These are phyloP conservation scores for Gouania willdenowi DNA, from an alignment of 2,797 vertebrate species.

Conservation along the genomic window DNA sequence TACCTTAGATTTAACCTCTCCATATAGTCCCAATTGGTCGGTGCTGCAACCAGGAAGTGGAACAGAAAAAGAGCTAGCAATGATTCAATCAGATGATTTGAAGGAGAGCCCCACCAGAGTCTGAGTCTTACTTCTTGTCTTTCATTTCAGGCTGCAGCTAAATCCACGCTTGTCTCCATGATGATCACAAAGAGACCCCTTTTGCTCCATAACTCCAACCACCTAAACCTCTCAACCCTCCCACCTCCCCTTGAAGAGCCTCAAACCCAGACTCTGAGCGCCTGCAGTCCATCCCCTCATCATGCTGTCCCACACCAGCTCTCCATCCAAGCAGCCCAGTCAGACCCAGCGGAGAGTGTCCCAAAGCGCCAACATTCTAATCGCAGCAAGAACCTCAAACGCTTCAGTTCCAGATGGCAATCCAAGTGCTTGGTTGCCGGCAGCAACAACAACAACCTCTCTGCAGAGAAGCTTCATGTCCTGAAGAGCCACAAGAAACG, in stretches of 20 bases:
- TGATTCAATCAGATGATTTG: too few relatives aligned
- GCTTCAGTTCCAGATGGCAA: conserved; percentile 50
- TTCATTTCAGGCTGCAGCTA: conserved; percentile 31
- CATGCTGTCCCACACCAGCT: not conserved
- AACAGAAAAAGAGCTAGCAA: too few relatives aligned
- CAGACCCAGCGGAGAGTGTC: conserved; percentile 42
- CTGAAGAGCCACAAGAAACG: conserved; percentile 63
- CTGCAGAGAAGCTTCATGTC: not conserved
- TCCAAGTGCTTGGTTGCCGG: conserved; percentile 34
- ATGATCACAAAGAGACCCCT: conserved; percentile 16
- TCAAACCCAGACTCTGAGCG: conserved; percentile 25
- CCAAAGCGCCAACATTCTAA: conserved; percentile 23
- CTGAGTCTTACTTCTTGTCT: too few relatives aligned
- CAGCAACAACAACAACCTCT: conserved; percentile 30
- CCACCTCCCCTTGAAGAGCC: conserved; percentile 1
- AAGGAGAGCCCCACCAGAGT: too few relatives aligned
- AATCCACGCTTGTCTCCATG: conserved; percentile 13
- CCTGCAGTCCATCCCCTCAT: conserved; percentile 6
- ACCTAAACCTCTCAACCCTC: conserved; percentile 5
- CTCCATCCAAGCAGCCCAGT: not conserved
- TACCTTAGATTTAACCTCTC: too few relatives aligned
- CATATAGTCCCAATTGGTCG: too few relatives aligned
- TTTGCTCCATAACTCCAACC: conserved; percentile 36
- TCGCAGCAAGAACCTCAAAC: conserved; percentile 34
- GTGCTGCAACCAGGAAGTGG: too few relatives aligned